Conservation (phyloP, 2,797 vertebrate species). For the Acipenser transmontanus region DNA sequence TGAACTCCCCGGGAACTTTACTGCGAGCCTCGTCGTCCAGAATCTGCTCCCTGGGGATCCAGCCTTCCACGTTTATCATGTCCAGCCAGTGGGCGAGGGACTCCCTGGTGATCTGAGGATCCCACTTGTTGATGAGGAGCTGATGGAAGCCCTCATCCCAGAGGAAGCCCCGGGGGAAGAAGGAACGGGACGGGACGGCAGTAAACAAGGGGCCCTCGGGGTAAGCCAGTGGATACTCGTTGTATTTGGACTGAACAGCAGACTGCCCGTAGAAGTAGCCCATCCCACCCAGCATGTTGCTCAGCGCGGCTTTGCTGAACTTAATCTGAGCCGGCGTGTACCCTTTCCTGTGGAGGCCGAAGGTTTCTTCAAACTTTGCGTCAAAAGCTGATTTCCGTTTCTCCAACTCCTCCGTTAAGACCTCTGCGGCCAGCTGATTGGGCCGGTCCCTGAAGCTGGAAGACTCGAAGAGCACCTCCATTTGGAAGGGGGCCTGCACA, state of each 20-base stretch:
- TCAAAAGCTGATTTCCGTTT: slow-evolving; percentile 54
- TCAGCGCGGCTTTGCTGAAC: slow-evolving; percentile 78
- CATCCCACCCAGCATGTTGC: slow-evolving; percentile 84
- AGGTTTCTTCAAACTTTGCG: slow-evolving; percentile 71
- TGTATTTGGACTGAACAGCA: slow-evolving; percentile 65
- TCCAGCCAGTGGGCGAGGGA: slow-evolving; percentile 84
- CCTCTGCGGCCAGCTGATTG: slow-evolving; percentile 56
- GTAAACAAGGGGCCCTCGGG: slow-evolving; percentile 72
- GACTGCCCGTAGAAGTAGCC: slow-evolving; percentile 87
- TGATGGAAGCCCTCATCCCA: slow-evolving; percentile 98
- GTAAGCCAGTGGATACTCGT: slow-evolving; percentile 61
- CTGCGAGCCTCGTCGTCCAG: slow-evolving; percentile 83
- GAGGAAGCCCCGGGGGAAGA: slow-evolving; percentile 91
- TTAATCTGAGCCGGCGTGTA: slow-evolving; percentile 54
- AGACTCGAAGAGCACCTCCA: slow-evolving; percentile 84
- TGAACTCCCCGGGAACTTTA: slow-evolving; percentile 83
- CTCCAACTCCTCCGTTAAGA: slow-evolving; percentile 64
- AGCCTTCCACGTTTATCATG: slow-evolving; percentile 84
- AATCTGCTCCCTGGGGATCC: slow-evolving; percentile 94
- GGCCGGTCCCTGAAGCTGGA: slow-evolving; percentile 61
- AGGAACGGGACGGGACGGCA: slow-evolving; percentile 87
- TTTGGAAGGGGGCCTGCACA: slow-evolving; percentile 64
- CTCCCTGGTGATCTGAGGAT: slow-evolving; percentile 69
- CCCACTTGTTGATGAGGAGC: slow-evolving; percentile 82
- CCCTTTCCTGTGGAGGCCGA: slow-evolving; percentile 64